These are phyloP conservation scores for Lepus europaeus DNA, from an alignment of 2,113 vertebrate genomes.

Conservation along the genomic window DNA sequence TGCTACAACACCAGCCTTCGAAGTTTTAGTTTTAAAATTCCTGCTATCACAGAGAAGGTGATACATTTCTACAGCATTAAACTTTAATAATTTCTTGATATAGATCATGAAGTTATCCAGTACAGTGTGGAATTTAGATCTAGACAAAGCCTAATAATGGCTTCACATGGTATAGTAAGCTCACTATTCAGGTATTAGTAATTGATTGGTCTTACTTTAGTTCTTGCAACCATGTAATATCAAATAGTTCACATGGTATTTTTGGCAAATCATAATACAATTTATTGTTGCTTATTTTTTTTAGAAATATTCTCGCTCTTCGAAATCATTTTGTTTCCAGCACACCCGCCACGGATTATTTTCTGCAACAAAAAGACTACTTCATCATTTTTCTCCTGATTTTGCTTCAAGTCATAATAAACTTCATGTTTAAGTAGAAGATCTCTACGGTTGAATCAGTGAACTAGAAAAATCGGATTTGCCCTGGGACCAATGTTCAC, in stretches of 20 bases:
- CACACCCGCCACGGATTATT: conserved; percentile 89
- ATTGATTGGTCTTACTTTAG: conserved; percentile 11
- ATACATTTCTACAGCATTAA: conserved; percentile 28
- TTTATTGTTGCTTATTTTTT: conserved; percentile 80
- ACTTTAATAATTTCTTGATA: neutral
- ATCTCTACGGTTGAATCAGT: conserved; percentile 82
- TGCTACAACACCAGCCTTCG: neutral
- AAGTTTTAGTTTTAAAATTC: conserved; percentile 54
- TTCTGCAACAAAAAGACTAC: conserved; percentile 96
- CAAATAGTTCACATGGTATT: conserved; percentile 56
- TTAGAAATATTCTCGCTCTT: conserved; percentile 93
- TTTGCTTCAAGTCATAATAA: conserved; percentile 95
- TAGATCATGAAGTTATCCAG: neutral
- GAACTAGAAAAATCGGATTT: conserved; percentile 82
- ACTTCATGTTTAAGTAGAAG: conserved; percentile 95
- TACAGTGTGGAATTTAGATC: neutral
- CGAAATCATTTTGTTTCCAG: conserved; percentile 90
- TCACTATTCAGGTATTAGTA: neutral
- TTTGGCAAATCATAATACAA: conserved; percentile 65
- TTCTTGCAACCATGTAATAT: neutral
- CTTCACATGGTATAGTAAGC: neutral
- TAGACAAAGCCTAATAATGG: conserved; percentile 18
- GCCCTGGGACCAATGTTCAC: conserved; percentile 85
- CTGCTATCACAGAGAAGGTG: conserved; percentile 5
- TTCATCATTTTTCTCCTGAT: conserved; percentile 94